phyloP scores from a whole-genome alignment of 2,888 invertebrate species.

The Parapristionchus giblindavisi region DNA sequence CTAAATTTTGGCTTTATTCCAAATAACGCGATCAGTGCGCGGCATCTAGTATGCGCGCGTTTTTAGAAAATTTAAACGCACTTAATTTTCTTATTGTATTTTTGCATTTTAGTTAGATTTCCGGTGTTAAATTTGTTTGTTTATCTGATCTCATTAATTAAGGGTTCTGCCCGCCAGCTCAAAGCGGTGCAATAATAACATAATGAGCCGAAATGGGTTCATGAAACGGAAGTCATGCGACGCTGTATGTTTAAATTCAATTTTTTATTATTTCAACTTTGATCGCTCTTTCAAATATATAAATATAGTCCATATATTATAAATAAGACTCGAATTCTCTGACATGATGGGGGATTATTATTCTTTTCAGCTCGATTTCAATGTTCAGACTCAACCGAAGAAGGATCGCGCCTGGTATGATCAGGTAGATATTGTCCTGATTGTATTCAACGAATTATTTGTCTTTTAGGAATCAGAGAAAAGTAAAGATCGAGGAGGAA shows the following conservation, averaged over 20 bases:
- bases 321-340: not conserved
- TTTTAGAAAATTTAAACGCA: not conserved
- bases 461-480: slow-evolving; percentile 28
- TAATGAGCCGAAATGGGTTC: slow-evolving; percentile 26
- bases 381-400: slow-evolving; percentile 19
- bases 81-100: not conserved
- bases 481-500: slow-evolving; percentile 8
- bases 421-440: slow-evolving; percentile 2
- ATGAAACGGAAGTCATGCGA: slow-evolving; percentile 37
- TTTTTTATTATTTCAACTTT: too few species aligned
- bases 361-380: slow-evolving; percentile 28
- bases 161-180: too few species aligned
- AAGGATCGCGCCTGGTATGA: slow-evolving; percentile 38
- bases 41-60: not conserved
- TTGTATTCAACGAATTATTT: too few species aligned
- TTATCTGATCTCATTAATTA: not conserved
- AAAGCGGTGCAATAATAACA: not conserved
- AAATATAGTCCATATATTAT: not conserved
- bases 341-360: too few species aligned
- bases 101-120: not conserved
- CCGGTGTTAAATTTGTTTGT: not conserved
- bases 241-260: not conserved
- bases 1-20: too few species aligned
- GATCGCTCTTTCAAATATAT: too few species aligned
- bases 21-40: slow-evolving; percentile 2